Evolutionary conservation across 2,888 invertebrate genomes (phyloP).

Genomic region (Hirtodrosophila alboralis): DNA sequence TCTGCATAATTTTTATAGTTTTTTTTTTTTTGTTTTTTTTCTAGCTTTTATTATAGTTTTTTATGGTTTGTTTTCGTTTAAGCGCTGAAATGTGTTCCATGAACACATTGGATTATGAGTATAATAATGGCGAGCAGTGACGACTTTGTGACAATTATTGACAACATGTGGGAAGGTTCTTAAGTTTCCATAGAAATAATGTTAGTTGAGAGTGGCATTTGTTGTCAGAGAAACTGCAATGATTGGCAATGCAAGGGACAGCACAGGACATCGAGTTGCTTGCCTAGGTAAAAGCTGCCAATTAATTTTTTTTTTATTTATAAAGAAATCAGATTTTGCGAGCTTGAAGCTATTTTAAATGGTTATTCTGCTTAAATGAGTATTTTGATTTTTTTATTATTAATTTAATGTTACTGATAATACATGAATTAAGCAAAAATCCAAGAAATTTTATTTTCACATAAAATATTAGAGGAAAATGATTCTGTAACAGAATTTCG

Average conservation of each 20-base stretch:
- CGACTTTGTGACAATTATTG: constrained; percentile 30
- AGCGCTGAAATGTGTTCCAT: constrained; percentile 49
- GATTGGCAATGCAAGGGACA: constrained; percentile 31
- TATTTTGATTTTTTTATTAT: too few relatives aligned
- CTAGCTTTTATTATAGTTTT: constrained; percentile 54
- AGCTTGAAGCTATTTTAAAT: too few relatives aligned
- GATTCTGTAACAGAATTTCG: too few relatives aligned
- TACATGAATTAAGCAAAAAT: too few relatives aligned
- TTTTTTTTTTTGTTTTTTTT: too few relatives aligned
- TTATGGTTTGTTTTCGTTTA: constrained; percentile 65
- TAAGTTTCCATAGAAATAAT: constrained; percentile 9
- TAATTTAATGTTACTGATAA: too few relatives aligned
- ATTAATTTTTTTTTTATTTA: constrained; percentile 7
- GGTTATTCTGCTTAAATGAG: too few relatives aligned
- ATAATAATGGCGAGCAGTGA: constrained; percentile 12
- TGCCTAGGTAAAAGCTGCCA: constrained; percentile 4
- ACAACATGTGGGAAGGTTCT: constrained; percentile 12
- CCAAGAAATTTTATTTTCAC: too few relatives aligned
- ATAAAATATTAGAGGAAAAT: too few relatives aligned
- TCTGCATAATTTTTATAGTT: constrained; percentile 31
- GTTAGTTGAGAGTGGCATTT: constrained; percentile 14
- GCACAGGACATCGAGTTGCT: constrained; percentile 11
- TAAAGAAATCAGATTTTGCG: too few relatives aligned
- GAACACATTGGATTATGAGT: constrained; percentile 46
- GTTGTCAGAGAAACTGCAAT: constrained; percentile 23